A percentile compares a stretch with the other conserved stretches of the same genome.
phyloP scores from a whole-genome alignment of 2,797 vertebrate genomes.

The Artibeus jamaicensis region DNA sequence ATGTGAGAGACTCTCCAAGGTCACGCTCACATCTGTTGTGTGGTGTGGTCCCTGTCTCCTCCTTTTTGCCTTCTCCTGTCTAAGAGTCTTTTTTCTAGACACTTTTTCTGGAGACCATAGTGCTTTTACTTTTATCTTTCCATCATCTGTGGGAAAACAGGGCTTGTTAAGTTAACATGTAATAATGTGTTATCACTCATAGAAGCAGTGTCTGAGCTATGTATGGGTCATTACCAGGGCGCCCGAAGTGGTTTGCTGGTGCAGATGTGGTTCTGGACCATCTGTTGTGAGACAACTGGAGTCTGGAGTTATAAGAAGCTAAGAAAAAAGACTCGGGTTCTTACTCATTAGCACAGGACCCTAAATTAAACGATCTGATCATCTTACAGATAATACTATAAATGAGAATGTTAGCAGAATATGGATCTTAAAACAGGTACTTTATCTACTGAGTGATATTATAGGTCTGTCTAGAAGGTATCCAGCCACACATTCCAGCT shows the following conservation, averaged over 20 bases:
- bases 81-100: background rate
- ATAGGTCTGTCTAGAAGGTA: background rate
- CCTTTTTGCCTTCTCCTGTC: background rate
- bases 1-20: background rate
- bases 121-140: conserved; percentile 24
- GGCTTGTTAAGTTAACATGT: background rate
- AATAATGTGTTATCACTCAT: background rate
- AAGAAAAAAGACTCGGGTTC: background rate
- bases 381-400: background rate
- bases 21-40: background rate
- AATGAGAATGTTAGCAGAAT: conserved; percentile 3
- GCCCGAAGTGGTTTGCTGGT: background rate
- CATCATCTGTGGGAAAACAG: background rate
- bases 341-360: background rate
- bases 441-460: background rate
- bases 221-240: background rate
- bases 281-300: background rate
- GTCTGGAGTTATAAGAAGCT: background rate
- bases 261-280: background rate
- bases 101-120: background rate
- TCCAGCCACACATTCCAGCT: background rate
- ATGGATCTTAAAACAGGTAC: background rate
- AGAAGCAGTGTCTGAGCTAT: background rate
- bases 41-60: background rate
- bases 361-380: background rate